Evolutionary conservation across 2,113 vertebrate species (phyloP).

Genomic region (Tychaedon coryphoeus): DNA sequence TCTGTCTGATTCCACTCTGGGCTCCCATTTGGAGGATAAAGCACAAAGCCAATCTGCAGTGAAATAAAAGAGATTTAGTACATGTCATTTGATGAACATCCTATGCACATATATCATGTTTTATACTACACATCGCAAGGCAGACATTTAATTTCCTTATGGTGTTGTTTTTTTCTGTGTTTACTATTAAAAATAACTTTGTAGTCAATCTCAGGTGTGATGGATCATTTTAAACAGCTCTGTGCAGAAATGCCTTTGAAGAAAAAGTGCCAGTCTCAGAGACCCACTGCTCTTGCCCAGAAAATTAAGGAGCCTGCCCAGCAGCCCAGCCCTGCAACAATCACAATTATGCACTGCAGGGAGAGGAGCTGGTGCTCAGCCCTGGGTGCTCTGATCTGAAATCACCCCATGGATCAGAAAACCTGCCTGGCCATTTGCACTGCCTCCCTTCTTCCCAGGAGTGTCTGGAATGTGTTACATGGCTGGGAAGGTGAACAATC

Average conservation of each 20-base stretch:
- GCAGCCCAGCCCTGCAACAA: background rate
- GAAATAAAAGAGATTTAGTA: slow-evolving; percentile 8
- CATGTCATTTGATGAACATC: background rate
- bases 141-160: background rate
- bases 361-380: background rate
- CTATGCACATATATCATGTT: background rate
- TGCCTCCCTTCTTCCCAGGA: background rate
- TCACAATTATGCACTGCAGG: accelerated
- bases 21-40: slow-evolving; percentile 83
- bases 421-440: background rate
- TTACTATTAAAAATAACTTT: background rate
- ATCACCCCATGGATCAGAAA: background rate
- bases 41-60: slow-evolving; percentile 88
- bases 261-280: background rate
- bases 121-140: background rate
- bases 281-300: background rate
- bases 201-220: background rate
- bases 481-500: background rate
- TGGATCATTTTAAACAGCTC: background rate
- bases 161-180: background rate
- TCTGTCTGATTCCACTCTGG: slow-evolving; percentile 85
- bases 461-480: background rate
- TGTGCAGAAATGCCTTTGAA: background rate
- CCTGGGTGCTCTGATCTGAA: background rate
- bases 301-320: background rate